These are phyloP conservation scores for Pitangus sulphuratus DNA, from an alignment of 2,797 vertebrate species.

Conservation along the genomic window DNA sequence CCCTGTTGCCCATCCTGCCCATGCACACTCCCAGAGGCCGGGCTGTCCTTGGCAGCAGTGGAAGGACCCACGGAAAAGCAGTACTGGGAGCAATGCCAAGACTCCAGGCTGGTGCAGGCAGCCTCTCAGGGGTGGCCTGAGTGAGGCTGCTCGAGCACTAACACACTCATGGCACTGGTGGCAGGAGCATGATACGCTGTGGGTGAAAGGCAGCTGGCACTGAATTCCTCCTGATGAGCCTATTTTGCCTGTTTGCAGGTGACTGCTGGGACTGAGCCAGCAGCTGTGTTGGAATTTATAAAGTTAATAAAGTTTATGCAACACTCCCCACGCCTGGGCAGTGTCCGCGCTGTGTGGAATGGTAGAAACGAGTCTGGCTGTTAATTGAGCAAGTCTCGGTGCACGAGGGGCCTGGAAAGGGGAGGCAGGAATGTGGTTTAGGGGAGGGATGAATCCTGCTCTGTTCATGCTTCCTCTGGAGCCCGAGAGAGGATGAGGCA, in stretches of 20 bases:
- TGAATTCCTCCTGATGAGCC: not conserved
- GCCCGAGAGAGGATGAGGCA: accelerated
- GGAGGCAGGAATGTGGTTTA: not conserved
- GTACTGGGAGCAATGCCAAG: not conserved
- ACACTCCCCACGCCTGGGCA: not conserved
- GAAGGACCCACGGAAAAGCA: not conserved
- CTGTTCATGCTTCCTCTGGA: accelerated
- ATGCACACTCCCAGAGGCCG: accelerated
- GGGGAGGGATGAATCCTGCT: not conserved
- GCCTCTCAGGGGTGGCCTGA: accelerated
- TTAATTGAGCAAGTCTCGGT: not conserved
- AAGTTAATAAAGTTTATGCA: not conserved
- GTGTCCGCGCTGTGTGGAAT: not conserved
- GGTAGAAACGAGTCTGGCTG: not conserved
- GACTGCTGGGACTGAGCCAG: not conserved
- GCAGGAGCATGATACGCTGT: accelerated
- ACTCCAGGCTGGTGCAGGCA: not conserved
- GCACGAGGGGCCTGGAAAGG: not conserved
- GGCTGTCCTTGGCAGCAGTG: not conserved
- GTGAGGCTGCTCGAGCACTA: not conserved
- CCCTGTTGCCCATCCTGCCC: not conserved
- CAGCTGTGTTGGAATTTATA: not conserved
- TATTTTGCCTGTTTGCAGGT: not conserved
- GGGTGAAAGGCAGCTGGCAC: not conserved
- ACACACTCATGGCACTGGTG: not conserved